Conservation (phyloP, 2,797 vertebrate genomes). For the Gallinago solitaria region DNA sequence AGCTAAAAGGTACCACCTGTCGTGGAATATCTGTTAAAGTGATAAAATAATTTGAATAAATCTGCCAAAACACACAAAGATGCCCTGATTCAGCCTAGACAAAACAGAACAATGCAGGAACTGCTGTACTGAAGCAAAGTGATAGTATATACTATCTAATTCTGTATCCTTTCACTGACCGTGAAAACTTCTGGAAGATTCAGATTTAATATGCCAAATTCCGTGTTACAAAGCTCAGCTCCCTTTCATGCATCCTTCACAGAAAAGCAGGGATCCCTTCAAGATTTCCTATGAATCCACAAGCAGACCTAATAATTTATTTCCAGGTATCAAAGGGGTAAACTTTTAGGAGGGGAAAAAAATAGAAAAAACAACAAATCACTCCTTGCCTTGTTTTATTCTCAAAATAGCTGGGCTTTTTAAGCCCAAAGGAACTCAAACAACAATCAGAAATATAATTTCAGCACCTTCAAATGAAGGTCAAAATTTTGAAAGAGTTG, state of each 20-base stretch:
- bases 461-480: background rate
- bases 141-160: background rate
- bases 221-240: background rate
- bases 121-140: background rate
- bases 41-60: background rate
- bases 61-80: background rate
- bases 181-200: background rate
- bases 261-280: background rate
- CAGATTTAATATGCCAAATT: background rate
- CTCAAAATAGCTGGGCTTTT: background rate
- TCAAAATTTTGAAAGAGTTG: background rate
- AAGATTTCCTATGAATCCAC: background rate
- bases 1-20: background rate
- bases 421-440: background rate
- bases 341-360: background rate
- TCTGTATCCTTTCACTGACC: background rate
- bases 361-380: rapidly evolving
- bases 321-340: background rate
- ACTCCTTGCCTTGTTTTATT: background rate
- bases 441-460: background rate
- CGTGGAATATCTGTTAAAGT: background rate
- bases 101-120: background rate
- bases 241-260: background rate
- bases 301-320: background rate
- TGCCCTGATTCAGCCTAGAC: background rate